Base-by-base conservation (phyloP, 2,888 invertebrate species). In the Micoletzkya japonica region DNA sequence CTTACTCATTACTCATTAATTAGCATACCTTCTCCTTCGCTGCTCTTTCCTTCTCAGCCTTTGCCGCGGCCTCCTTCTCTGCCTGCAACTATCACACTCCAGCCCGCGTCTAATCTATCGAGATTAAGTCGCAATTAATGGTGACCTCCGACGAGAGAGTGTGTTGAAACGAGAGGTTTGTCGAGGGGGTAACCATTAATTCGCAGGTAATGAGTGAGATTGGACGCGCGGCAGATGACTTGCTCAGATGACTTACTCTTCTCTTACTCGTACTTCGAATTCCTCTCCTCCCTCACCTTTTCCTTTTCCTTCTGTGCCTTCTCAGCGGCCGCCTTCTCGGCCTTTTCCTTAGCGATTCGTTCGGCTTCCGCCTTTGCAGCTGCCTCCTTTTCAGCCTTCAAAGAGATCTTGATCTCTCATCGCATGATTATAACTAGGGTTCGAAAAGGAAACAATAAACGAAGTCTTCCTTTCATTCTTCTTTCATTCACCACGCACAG, bases 41-140 rank as follows among this genome's bases (percentile, higher is more conserved):
- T 26, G 67, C 68, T 34, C 37, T 64, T 30, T 71, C 73, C 36
- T 74, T 71, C 72, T 73, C 74, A 4, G 70, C 74, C 58, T 73
- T 73, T 17, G 26, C 57, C 0, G 57, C 57, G 39, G 67, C 67
- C 14, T 67, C 56, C 57, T 67, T 67, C 37, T 36, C 67, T 14
- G 68, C 68, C 57, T 68, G 37, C 32, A 68, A 56, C 34, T 30
- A 54, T n/a, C 3, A 7, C 17, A 26, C 10, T 10, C 20, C 24
- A 34, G 10, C 3, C 34, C 39, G 20, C 34, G 37, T 32, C 34
- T 44, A 60, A 30, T 60, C 6, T 34, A 57, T 32, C n/a, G n/a
- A 2, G 4, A 34, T 34, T 56, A 32, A 57, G n/a, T n/a, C n/a
- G n/a, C n/a, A n/a, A n/a, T n/a, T n/a, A n/a, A n/a, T n/a, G n/a